Conservation (phyloP, 2,113 vertebrate genomes). For the Hemichromis elongatus region DNA sequence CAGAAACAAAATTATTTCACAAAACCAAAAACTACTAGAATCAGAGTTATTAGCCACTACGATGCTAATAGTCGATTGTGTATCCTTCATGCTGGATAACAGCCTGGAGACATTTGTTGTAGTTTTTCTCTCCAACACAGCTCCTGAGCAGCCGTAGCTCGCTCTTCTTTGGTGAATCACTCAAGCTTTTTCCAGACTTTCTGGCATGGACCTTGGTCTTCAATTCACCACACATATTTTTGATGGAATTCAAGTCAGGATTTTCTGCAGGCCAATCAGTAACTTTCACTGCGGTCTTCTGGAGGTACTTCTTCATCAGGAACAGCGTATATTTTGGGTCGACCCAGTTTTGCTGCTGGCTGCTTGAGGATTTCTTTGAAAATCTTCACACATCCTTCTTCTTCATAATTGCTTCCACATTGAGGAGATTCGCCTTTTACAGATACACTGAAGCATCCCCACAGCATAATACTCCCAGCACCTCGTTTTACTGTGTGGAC, state of each 20-base stretch:
- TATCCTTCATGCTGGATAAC: neutral
- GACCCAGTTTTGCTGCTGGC: neutral
- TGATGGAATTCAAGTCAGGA: neutral
- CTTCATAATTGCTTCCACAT: neutral
- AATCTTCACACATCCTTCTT: neutral
- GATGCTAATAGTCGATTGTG: neutral
- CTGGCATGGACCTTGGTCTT: neutral
- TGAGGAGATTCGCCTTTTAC: neutral
- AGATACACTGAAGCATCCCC: neutral
- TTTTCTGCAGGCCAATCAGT: neutral
- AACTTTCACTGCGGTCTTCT: neutral
- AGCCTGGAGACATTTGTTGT: neutral
- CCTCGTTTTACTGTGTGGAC: neutral
- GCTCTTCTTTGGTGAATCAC: neutral
- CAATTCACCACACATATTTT: neutral
- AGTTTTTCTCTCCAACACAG: neutral
- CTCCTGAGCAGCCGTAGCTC: neutral
- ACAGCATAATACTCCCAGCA: neutral
- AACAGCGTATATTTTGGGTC: neutral
- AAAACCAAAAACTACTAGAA: neutral
- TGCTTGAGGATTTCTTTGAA: neutral
- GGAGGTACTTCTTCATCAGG: neutral
- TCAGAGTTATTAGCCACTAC: neutral
- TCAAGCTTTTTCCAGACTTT: neutral
- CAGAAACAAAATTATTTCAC: neutral